These are phyloP conservation scores for Pedionomus torquatus DNA, from an alignment of 2,113 vertebrate genomes.

Conservation along the genomic window DNA sequence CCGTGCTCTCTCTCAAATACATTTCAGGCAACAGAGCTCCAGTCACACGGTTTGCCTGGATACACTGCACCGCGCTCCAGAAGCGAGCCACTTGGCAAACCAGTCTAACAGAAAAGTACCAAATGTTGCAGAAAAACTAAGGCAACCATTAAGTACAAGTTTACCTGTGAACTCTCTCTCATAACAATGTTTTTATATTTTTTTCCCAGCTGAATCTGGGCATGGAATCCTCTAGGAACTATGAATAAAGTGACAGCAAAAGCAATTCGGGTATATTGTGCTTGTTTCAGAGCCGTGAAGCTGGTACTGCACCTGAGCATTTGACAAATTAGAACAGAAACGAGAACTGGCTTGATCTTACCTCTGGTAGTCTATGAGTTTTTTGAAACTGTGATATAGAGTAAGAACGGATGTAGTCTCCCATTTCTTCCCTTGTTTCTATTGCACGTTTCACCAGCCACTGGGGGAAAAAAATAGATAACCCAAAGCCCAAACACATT, in stretches of 20 bases:
- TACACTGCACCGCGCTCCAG: not conserved
- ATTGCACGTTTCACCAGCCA: constrained; percentile 98
- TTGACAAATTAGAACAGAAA: not conserved
- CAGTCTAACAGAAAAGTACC: not conserved
- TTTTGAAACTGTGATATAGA: constrained; percentile 96
- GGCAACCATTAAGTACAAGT: not conserved
- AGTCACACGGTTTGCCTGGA: not conserved
- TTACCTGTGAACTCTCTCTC: not conserved
- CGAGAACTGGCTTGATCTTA: constrained; percentile 56
- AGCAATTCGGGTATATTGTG: not conserved
- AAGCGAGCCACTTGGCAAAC: not conserved
- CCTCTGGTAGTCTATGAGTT: constrained; percentile 89
- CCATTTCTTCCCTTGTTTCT: constrained; percentile 96
- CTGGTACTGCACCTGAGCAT: not conserved
- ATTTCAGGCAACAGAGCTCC: not conserved
- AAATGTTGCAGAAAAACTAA: not conserved
- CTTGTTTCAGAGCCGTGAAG: not conserved
- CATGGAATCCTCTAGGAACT: not conserved
- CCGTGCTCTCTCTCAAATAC: not conserved
- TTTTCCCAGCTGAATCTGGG: not conserved
- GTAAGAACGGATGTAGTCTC: constrained; percentile 92
- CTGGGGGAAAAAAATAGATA: constrained; percentile 65
- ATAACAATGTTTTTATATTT: not conserved
- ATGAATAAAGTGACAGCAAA: not conserved
- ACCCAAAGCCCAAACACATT: not conserved